phyloP scores from a whole-genome alignment of 1,140 invertebrate species.

The Eriosoma lanigerum region DNA sequence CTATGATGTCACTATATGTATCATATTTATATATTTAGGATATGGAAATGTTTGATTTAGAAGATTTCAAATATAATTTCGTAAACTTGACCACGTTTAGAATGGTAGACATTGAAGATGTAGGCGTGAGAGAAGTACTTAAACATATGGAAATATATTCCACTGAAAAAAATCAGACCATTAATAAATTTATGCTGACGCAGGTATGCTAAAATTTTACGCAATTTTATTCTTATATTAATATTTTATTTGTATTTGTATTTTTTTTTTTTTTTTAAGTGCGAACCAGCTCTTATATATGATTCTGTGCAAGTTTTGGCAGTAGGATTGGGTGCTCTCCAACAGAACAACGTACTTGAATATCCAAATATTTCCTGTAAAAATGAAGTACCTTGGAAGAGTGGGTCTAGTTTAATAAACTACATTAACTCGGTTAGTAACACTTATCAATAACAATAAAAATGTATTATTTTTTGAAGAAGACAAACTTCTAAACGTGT shows the following conservation, averaged over 20 bases:
- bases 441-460: no score
- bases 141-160: constrained; percentile 66
- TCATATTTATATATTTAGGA: constrained; percentile 63
- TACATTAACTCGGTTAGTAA: constrained; percentile 74
- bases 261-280: constrained; percentile 60
- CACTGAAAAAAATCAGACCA: constrained; percentile 63
- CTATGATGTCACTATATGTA: no score
- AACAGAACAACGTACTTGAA: constrained; percentile 66
- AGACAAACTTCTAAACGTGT: no score
- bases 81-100: constrained; percentile 92
- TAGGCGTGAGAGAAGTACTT: constrained; percentile 62
- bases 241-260: neutral
- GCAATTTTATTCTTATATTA: neutral
- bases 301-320: constrained; percentile 78
- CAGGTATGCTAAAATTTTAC: constrained; percentile 59
- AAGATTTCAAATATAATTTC: constrained; percentile 91
- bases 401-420: constrained; percentile 78
- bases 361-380: constrained; percentile 72
- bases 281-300: constrained; percentile 76
- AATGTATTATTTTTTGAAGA: no score
- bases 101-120: constrained; percentile 67
- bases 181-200: constrained; percentile 64
- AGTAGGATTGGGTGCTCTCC: constrained; percentile 68
- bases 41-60: constrained; percentile 85
- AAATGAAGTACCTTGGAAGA: constrained; percentile 72